A percentile compares a stretch with the other conserved stretches of the same genome.
Conservation (phyloP, 2,797 vertebrate species). For the Adelosebastes latens region DNA sequence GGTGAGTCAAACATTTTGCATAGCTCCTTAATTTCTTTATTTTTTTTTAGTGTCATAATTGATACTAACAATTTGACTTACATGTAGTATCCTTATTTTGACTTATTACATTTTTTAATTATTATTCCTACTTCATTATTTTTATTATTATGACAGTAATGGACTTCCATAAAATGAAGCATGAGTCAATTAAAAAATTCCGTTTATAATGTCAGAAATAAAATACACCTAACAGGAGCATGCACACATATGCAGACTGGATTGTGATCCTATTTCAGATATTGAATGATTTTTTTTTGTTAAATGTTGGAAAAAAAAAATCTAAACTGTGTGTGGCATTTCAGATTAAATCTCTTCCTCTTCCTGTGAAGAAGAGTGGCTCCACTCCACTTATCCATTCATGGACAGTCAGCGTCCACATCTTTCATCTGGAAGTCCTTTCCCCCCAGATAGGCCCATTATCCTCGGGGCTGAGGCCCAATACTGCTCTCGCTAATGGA, state of each 20-base stretch:
- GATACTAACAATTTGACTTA: no score
- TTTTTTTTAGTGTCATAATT: no score
- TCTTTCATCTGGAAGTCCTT: conserved; percentile 33
- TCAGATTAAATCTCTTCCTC: neutral
- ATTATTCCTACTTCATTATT: neutral
- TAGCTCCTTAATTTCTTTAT: no score
- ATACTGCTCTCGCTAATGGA: conserved; percentile 52
- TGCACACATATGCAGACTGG: fast-evolving
- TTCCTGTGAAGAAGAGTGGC: neutral
- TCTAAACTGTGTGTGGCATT: fast-evolving
- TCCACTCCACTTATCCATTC: neutral
- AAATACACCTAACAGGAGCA: neutral
- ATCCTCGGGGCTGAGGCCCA: conserved; percentile 1
- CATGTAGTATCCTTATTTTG: no score
- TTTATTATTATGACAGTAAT: neutral
- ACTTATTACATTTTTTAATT: neutral
- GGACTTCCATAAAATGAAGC: neutral
- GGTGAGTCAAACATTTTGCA: no score
- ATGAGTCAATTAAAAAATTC: neutral
- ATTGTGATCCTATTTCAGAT: neutral
- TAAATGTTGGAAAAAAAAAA: neutral
- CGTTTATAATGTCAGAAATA: neutral
- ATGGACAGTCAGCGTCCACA: neutral
- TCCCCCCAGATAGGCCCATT: conserved; percentile 29
- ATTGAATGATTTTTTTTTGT: neutral